Evolutionary conservation across 2,888 invertebrate genomes (phyloP), one percentile per base, ranked within the genome.

Genomic region (Buathra laborator): DNA sequence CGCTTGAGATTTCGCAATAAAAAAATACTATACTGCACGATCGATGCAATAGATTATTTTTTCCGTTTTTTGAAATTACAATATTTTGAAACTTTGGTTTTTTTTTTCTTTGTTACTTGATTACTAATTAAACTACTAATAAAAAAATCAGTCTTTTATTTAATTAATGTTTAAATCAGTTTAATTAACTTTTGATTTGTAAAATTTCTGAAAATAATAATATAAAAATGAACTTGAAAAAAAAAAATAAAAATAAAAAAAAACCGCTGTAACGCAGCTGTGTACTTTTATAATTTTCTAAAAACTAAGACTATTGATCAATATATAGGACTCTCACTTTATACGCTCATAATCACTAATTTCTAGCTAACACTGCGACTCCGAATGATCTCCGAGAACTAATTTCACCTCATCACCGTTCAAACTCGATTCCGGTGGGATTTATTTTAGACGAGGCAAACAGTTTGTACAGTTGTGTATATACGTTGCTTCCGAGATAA

Each of bases 391-490:
- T 19, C 24, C 29, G 4, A 67, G 24, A 66, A 67, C 67, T 32
- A 76, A 79, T 76, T 62, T 70, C 16, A 7, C 14, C 48, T 80
- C 59, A 48, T 77, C 44, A 44, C 53, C 48, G 62, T 59, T 64
- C 24, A 32, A 43, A n/a, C n/a, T 76, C 24, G 37, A 24, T 76
- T 48, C 14, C 32, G 24, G 16, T 37, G 24, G 75, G 82, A 85
- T 85, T 85, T 80, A 72, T 82, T 82, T 85, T 68, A 53, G 66
- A 85, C 71, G 59, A 71, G 78, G 59, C 72, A 43, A 71, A 37
- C 66, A 46, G 79, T 85, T 85, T 80, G 72, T 71, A 82, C 85
- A 82, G 78, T 79, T 79, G 82, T 19, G 66, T 75, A 67, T 48
- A 78, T 46, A 67, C 44, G 68, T 66, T 53, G 44, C 19, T 37